Evolutionary conservation across 1,140 invertebrate genomes (phyloP), one percentile per base, ranked within the genome.

Genomic region (Conus ventricosus): DNA sequence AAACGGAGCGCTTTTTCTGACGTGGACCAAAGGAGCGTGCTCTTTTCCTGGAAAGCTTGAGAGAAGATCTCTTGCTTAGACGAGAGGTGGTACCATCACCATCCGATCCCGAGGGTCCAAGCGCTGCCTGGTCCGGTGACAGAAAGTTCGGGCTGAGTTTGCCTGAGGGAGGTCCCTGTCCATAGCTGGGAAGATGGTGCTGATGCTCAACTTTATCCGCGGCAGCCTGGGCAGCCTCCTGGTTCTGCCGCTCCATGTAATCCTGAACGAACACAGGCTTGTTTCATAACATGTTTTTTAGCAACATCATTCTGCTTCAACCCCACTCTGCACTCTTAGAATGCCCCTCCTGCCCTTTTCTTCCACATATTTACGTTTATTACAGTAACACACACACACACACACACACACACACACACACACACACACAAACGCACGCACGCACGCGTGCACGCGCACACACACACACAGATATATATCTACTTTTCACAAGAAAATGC

Each of bases 171-270:
- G 67, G 67, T 7, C 67, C 67, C 4, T 71, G 67, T 23, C 67
- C 67, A 63, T 1, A 20, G 39, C 39, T 39, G 39, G 39, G 39
- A 39, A 39, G 39, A 39, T 39, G 39, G 57, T 60, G 57, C 57
- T 8, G 57, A 67, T 71, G 85, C 55, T 85, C 25, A 20, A 80
- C 15, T n/a, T 76, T 60, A 15, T 60, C 57, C 57, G 55, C 25
- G 80, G 71, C 20, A 90, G 89, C 80, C 84, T 90, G 76, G 83
- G 87, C 23, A 67, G 87, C 81, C 55, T 90, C 89, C 8, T 87
- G 87, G n/a, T 55, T 88, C 20, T 90, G 89, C 5, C 89, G 89
- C 82, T 90, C 88, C 81, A 90, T 78, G 85, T 87, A 90, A 39
- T 90, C 89, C 89, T 90, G 88, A 54, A 60, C 15, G 57, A 60